Percentiles rank a stretch among this genome's conserved stretches.
Evolutionary conservation across 2,113 vertebrate species (phyloP).

Genomic region (Myiopsitta monachus): DNA sequence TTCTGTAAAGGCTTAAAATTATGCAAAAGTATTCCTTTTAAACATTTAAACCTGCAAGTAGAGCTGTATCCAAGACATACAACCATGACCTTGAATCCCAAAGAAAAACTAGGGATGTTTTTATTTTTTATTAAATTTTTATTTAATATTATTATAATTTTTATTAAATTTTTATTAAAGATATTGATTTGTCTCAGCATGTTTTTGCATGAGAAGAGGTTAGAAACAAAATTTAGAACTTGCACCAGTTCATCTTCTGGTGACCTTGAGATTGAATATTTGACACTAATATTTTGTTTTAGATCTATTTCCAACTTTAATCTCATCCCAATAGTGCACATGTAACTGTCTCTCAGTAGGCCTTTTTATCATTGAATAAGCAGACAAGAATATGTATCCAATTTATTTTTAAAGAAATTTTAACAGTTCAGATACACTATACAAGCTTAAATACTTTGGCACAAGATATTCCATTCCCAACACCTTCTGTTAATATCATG

Average conservation of each 20-base stretch:
- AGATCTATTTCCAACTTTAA: neutral
- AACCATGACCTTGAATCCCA: neutral
- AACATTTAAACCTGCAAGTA: neutral
- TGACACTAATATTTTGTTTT: neutral
- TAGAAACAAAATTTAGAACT: neutral
- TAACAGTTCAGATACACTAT: neutral
- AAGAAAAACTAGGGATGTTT: neutral
- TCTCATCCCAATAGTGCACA: neutral
- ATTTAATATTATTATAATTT: too few species aligned
- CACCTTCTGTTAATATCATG: neutral
- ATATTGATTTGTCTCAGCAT: neutral
- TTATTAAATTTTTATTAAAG: too few species aligned
- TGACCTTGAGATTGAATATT: neutral
- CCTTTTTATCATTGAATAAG: neutral
- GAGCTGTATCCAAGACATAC: neutral
- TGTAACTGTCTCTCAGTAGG: neutral
- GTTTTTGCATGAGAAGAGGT: neutral
- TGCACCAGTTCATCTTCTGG: neutral
- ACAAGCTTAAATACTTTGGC: neutral
- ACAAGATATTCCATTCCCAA: neutral
- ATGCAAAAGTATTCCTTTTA: neutral
- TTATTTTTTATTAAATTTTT: too few species aligned
- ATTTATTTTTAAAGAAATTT: neutral
- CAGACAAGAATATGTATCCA: neutral
- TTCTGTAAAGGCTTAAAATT: neutral